A percentile compares a stretch with the other conserved stretches of the same genome.
phyloP scores from a whole-genome alignment of 2,113 vertebrate genomes.

The Rhadina sibilatrix region DNA sequence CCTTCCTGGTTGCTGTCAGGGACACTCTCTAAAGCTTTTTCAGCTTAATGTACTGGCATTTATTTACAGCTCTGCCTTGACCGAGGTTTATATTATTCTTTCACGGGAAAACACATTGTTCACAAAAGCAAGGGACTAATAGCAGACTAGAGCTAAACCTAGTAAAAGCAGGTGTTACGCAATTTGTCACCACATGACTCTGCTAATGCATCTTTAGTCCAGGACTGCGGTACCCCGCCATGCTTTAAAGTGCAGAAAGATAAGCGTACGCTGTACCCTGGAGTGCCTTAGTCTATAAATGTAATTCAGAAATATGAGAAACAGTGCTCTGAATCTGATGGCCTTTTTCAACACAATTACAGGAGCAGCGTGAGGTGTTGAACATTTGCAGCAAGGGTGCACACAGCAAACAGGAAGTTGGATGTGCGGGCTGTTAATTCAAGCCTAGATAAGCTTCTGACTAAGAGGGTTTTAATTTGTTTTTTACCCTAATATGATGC shows the following conservation, averaged over 20 bases:
- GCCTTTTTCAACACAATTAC: slow-evolving; percentile 11
- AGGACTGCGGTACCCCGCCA: neutral
- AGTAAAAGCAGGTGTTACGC: slow-evolving; percentile 19
- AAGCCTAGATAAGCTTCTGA: slow-evolving; percentile 36
- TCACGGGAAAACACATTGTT: neutral
- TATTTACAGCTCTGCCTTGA: neutral
- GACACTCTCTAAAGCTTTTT: neutral
- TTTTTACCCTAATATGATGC: neutral
- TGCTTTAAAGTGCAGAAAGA: slow-evolving; percentile 39
- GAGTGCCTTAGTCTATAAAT: neutral
- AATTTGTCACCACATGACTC: slow-evolving; percentile 12
- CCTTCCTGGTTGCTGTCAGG: neutral
- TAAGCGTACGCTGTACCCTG: neutral
- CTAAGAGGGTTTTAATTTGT: neutral
- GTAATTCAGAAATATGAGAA: slow-evolving; percentile 46
- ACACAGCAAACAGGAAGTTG: neutral
- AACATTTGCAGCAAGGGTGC: neutral
- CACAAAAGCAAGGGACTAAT: slow-evolving; percentile 23
- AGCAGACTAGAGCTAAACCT: slow-evolving; percentile 7
- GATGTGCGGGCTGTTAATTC: neutral
- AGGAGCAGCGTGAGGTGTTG: slow-evolving; percentile 2
- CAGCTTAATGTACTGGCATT: neutral
- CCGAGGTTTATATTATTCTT: neutral
- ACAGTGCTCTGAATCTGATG: neutral
- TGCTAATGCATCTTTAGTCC: slow-evolving; percentile 43